Conservation (phyloP, 2,888 invertebrate genomes). For the Caenorhabditis wallacei region DNA sequence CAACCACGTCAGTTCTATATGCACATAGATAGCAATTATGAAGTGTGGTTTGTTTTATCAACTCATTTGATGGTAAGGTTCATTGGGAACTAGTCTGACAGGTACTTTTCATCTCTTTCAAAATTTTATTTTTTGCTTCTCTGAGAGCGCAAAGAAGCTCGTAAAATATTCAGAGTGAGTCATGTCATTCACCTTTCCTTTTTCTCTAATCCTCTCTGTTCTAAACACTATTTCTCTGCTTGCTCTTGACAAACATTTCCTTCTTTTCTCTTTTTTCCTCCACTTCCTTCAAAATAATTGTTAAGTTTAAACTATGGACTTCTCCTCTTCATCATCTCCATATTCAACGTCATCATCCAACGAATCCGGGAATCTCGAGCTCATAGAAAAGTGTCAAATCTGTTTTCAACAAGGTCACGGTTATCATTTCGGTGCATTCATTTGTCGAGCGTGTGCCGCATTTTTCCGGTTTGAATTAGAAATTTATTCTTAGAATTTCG, state of each 20-base stretch:
- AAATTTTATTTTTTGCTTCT: no score
- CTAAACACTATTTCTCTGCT: constrained; percentile 11
- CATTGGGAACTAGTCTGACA: neutral
- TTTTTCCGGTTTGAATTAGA: constrained; percentile 23
- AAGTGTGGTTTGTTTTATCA: neutral
- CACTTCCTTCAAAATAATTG: neutral
- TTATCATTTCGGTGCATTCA: constrained; percentile 32
- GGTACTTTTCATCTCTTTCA: neutral
- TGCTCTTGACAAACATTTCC: constrained; percentile 12
- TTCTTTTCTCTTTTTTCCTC: neutral
- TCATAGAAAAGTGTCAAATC: constrained; percentile 12
- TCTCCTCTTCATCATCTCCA: neutral
- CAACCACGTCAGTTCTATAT: neutral
- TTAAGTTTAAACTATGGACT: neutral
- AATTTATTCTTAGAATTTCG: no score
- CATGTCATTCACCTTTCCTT: neutral
- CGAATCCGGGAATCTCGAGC: no score
- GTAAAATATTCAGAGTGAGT: constrained; percentile 6
- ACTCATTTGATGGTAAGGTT: neutral
- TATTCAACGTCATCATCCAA: neutral
- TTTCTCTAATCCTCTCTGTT: neutral
- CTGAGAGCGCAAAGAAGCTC: neutral
- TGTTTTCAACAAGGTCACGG: constrained; percentile 34
- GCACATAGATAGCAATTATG: neutral
- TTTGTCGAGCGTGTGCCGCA: constrained; percentile 34